Percentiles rank a stretch among this genome's conserved stretches.
Evolutionary conservation across 2,888 invertebrate genomes (phyloP).

Genomic region (Lapara coniferarum): DNA sequence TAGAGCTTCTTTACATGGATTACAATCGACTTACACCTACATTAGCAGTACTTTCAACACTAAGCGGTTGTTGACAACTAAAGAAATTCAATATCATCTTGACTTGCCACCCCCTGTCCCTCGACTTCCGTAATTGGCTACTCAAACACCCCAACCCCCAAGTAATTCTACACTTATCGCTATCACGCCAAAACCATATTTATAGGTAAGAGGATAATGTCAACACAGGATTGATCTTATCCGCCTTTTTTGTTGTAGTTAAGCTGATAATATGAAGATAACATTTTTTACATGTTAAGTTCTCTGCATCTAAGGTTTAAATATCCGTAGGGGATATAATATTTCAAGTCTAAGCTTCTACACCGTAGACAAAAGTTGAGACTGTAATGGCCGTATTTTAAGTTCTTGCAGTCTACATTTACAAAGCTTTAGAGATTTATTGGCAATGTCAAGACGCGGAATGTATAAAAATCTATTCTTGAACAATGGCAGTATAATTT

Average conservation of each 20-base stretch:
- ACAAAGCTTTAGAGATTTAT: background rate
- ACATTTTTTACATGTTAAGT: background rate
- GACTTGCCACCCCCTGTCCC: conserved; percentile 7
- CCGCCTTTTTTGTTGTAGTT: conserved; percentile 1
- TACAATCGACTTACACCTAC: conserved; percentile 17
- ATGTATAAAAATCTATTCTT: background rate
- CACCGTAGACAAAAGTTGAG: background rate
- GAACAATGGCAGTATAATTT: background rate
- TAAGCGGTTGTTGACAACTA: conserved; percentile 2
- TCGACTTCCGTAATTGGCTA: conserved; percentile 46
- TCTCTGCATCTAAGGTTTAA: background rate
- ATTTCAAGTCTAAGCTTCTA: background rate
- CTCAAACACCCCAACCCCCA: conserved; percentile 42
- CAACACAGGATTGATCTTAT: conserved; percentile 27
- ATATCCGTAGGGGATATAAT: background rate
- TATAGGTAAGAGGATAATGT: conserved; percentile 51
- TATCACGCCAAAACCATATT: conserved; percentile 26
- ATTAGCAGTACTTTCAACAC: background rate
- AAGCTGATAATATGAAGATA: conserved; percentile 4
- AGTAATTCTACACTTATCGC: conserved; percentile 38
- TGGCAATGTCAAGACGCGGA: background rate
- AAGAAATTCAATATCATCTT: conserved; percentile 7
- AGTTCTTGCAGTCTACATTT: conserved; percentile 7
- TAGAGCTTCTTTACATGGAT: conserved; percentile 22
- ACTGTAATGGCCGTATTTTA: background rate